Conservation (phyloP, 2,113 vertebrate genomes). For the Dendrocopos noguchii region DNA sequence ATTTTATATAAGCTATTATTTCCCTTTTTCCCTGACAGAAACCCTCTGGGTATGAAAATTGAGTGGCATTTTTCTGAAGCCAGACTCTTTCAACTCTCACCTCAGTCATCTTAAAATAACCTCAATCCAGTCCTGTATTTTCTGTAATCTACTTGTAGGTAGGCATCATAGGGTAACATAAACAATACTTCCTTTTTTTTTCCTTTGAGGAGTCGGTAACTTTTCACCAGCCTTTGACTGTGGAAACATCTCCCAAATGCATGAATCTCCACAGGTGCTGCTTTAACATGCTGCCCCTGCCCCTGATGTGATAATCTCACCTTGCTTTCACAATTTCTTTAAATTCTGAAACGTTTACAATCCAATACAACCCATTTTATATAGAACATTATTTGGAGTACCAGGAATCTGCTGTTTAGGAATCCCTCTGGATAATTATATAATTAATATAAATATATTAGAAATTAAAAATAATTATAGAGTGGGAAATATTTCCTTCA, state of each 20-base stretch:
- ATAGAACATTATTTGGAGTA: not conserved
- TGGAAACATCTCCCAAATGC: not conserved
- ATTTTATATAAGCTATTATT: not conserved
- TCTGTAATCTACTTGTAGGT: not conserved
- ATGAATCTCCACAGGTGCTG: not conserved
- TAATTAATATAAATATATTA: no score
- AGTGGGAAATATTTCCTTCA: not conserved
- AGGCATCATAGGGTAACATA: not conserved
- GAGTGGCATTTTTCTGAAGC: constrained; percentile 4
- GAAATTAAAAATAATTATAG: not conserved
- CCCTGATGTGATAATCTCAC: not conserved
- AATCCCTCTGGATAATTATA: not conserved
- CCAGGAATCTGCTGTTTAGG: not conserved
- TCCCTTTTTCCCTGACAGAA: not conserved
- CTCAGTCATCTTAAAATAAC: not conserved
- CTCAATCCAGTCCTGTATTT: not conserved
- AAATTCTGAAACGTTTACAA: not conserved
- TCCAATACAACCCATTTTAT: not conserved
- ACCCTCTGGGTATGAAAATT: not conserved
- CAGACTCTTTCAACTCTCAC: not conserved
- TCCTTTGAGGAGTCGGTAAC: not conserved
- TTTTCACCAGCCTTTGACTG: not conserved
- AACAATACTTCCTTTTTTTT: not conserved
- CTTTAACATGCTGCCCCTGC: not conserved
- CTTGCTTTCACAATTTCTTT: not conserved